Conservation (phyloP, 2,888 invertebrate genomes). For the Pachymerium ferrugineum region DNA sequence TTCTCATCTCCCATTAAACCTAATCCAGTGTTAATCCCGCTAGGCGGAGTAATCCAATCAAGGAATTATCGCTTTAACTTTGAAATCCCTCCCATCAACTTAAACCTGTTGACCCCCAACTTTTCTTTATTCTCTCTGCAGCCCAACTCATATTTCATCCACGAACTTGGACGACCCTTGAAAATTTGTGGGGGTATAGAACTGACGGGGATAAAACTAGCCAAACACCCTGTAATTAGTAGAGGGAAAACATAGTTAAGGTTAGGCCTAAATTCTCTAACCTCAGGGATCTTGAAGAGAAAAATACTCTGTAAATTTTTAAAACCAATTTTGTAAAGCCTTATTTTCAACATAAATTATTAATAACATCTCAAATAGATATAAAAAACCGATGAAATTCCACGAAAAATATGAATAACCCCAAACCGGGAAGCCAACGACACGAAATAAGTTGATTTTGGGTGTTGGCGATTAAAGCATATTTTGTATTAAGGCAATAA, state of each 20-base stretch:
- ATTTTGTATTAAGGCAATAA: neutral
- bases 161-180: conserved; percentile 3
- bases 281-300: neutral
- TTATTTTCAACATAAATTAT: too few species aligned
- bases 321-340: too few species aligned
- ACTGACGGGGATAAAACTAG: neutral
- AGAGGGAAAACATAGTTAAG: neutral
- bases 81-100: conserved; percentile 9
- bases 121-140: neutral
- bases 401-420: too few species aligned
- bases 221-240: neutral
- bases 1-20: neutral
- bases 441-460: neutral
- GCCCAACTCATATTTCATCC: conserved; percentile 20
- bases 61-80: conserved; percentile 13
- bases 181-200: conserved; percentile 1
- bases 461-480: conserved; percentile 9
- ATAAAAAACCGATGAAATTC: too few species aligned
- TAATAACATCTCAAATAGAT: too few species aligned
- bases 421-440: too few species aligned
- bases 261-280: conserved; percentile 16
- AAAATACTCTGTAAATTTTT: too few species aligned
- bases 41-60: conserved; percentile 18
- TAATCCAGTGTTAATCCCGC: too few species aligned
- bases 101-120: conserved; percentile 28